phyloP scores from a whole-genome alignment of 1,140 invertebrate genomes.

The Drosophila athabasca region DNA sequence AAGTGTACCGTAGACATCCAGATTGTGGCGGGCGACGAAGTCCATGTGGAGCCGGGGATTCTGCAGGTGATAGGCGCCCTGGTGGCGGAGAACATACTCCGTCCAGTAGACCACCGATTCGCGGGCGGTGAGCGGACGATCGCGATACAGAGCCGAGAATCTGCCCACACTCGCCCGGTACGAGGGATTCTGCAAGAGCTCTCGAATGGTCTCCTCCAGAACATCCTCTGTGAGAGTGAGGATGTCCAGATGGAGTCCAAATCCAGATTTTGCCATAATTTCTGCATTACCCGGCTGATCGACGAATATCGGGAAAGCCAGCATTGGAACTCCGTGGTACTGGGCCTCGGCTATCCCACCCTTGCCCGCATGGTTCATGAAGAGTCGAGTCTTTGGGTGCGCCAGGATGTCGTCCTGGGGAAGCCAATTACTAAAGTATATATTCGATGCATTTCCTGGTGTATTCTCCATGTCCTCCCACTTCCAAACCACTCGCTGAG shows the following conservation, averaged over 20 bases:
- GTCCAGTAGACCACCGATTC: constrained; percentile 73
- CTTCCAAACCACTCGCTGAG: constrained; percentile 87
- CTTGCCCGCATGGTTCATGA: constrained; percentile 90
- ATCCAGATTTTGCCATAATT: constrained; percentile 83
- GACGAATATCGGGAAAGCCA: constrained; percentile 88
- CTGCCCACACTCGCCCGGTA: constrained; percentile 50
- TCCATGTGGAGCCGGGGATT: constrained; percentile 72
- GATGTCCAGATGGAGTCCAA: constrained; percentile 82
- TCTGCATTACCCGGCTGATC: constrained; percentile 86
- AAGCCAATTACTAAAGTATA: constrained; percentile 87
- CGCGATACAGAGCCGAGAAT: constrained; percentile 67
- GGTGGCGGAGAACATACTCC: constrained; percentile 83
- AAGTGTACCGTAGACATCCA: constrained; percentile 56
- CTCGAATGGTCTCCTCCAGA: constrained; percentile 51
- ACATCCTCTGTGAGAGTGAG: constrained; percentile 76
- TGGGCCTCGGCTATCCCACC: constrained; percentile 89
- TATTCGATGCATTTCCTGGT: constrained; percentile 86
- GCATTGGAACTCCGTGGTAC: constrained; percentile 88
- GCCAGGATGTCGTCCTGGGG: constrained; percentile 89
- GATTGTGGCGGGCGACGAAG: constrained; percentile 36
- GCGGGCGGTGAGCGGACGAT: constrained; percentile 65
- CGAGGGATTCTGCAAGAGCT: constrained; percentile 57
- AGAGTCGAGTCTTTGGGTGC: constrained; percentile 87
- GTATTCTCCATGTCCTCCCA: constrained; percentile 85
- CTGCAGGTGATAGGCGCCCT: constrained; percentile 83